These are phyloP conservation scores for Antennarius maculatus DNA, from an alignment of 2,797 vertebrate species.

Conservation along the genomic window DNA sequence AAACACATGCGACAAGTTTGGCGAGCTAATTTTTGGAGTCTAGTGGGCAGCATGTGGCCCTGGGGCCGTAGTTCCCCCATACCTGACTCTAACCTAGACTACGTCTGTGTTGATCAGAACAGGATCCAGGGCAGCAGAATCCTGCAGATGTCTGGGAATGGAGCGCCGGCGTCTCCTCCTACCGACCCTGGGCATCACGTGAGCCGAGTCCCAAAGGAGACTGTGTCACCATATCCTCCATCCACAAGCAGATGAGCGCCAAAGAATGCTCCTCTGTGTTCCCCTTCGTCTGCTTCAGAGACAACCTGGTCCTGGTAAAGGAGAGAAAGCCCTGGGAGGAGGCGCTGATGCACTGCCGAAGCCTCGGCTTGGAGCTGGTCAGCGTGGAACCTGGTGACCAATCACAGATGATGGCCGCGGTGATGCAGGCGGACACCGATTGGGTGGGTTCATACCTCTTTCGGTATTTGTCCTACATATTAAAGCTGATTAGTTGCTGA, in stretches of 20 bases:
- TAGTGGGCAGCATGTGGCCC: no score
- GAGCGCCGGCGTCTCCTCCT: slow-evolving; percentile 14
- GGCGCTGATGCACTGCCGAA: slow-evolving; percentile 53
- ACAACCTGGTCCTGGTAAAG: slow-evolving; percentile 58
- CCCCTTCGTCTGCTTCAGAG: slow-evolving; percentile 26
- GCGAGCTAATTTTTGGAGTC: no score
- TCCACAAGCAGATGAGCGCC: neutral
- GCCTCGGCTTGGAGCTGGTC: slow-evolving; percentile 32
- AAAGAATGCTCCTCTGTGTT: neutral
- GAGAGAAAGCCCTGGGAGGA: slow-evolving; percentile 66
- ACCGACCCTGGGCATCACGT: neutral
- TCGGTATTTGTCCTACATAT: no score
- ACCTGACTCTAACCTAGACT: neutral
- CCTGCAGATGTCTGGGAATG: slow-evolving; percentile 45
- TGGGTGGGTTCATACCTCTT: slow-evolving; percentile 38
- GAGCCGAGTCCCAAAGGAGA: neutral
- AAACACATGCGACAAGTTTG: no score
- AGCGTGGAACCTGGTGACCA: slow-evolving; percentile 46
- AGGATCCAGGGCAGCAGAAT: neutral
- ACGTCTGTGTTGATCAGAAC: neutral
- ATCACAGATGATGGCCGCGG: accelerated
- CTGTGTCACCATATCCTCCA: slow-evolving; percentile 34
- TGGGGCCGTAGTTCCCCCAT: no score
- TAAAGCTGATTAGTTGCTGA: no score
- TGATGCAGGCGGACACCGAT: slow-evolving; percentile 26